phyloP scores from a whole-genome alignment of 2,797 vertebrate genomes.

The Leptoclinus maculatus region DNA sequence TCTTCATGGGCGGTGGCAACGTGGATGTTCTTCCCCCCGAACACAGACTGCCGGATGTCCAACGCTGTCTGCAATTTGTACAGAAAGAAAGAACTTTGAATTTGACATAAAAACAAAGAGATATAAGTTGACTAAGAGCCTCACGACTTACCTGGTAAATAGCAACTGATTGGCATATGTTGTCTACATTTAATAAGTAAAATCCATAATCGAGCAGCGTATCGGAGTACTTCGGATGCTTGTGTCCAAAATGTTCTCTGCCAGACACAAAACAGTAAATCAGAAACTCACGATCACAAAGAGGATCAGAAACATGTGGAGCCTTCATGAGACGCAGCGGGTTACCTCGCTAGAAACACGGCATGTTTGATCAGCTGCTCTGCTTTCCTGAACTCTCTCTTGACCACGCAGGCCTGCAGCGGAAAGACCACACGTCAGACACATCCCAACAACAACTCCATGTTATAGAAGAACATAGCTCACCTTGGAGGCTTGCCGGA shows the following conservation, averaged over 20 bases:
- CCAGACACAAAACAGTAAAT: slow-evolving; percentile 45
- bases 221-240: slow-evolving; percentile 99
- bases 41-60: slow-evolving; percentile 98
- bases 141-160: slow-evolving; percentile 93
- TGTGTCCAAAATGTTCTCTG: slow-evolving; percentile 99
- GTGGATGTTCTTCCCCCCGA: slow-evolving; percentile 99
- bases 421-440: slow-evolving; percentile 18
- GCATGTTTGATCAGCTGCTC: slow-evolving; percentile 99
- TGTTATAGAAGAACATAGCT: neutral
- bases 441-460: neutral
- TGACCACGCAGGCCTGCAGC: slow-evolving; percentile 96
- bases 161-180: slow-evolving; percentile 98
- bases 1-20: slow-evolving; percentile 99
- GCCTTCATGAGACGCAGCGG: slow-evolving; percentile 1
- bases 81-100: neutral
- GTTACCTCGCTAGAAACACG: slow-evolving; percentile 96
- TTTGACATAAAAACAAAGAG: neutral
- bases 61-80: slow-evolving; percentile 88
- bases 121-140: neutral
- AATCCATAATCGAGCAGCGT: slow-evolving; percentile 99
- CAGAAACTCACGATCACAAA: slow-evolving; percentile 18
- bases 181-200: slow-evolving; percentile 99
- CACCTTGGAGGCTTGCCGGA: slow-evolving; percentile 98
- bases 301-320: neutral
- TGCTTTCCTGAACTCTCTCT: slow-evolving; percentile 99